Evolutionary conservation across 2,888 invertebrate genomes (phyloP).

Genomic region (Epistrophe eligans): DNA sequence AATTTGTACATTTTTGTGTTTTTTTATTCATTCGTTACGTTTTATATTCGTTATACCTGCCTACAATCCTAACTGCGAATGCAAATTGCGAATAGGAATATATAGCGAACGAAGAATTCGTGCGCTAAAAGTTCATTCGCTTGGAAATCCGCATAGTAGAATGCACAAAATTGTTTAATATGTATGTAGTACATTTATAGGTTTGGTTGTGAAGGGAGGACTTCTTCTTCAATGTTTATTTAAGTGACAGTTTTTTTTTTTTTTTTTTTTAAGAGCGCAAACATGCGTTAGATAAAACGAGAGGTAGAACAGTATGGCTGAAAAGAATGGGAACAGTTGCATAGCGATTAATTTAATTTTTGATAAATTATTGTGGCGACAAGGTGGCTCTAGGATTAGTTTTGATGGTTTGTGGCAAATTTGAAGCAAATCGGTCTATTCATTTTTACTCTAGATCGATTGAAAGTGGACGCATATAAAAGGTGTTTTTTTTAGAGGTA

Average conservation of each 20-base stretch:
- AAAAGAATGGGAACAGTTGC: not conserved
- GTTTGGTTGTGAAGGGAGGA: not conserved
- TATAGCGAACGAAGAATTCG: constrained; percentile 12
- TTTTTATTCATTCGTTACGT: not conserved
- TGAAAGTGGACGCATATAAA: too few relatives aligned
- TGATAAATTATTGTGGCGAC: too few relatives aligned
- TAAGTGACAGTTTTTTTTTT: not conserved
- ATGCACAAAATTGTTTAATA: constrained; percentile 23
- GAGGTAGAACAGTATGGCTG: not conserved
- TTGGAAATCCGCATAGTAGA: constrained; percentile 49
- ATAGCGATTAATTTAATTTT: not conserved
- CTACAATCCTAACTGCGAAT: too few relatives aligned
- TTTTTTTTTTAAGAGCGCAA: not conserved
- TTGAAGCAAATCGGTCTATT: too few relatives aligned
- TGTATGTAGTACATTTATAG: too few relatives aligned
- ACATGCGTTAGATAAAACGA: not conserved
- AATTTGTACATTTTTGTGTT: constrained; percentile 34
- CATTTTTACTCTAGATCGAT: too few relatives aligned
- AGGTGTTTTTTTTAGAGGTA: too few relatives aligned
- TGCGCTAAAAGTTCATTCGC: constrained; percentile 48
- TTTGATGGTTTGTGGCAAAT: too few relatives aligned
- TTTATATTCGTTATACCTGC: constrained; percentile 4
- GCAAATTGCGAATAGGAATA: not conserved
- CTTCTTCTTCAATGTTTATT: constrained; percentile 36
- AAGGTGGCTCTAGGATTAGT: too few relatives aligned